Evolutionary conservation across 2,113 vertebrate species (phyloP), one percentile per base, ranked within the genome.

Genomic region (Myocastor coypus): DNA sequence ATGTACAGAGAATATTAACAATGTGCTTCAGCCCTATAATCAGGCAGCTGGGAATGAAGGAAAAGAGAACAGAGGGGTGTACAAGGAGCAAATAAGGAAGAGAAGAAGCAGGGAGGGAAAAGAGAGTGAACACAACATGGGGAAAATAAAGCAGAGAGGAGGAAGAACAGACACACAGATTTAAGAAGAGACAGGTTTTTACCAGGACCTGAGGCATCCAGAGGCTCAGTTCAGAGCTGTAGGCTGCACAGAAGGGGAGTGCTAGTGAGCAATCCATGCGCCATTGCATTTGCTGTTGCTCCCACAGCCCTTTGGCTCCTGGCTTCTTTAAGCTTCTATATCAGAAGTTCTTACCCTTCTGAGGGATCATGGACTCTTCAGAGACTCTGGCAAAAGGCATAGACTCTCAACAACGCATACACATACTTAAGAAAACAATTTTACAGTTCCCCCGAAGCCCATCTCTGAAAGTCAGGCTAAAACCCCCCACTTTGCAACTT

Each of bases 341-440:
- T 73, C 17, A 78, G 86, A 88, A 92, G 68, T 90, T 94, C 64
- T 94, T 91, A 89, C 96, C 55, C 20, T 93, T 87, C 42, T n/a
- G 86, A 37, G 28, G 13, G 19, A 19, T 71, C 91, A 84, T 87
- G 42, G 82, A 66, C 61, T 52, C 69, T 86, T 94, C 64, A 94
- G 93, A 95, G n/a, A 81, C 91, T 85, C 64, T 86, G 40, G 95
- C 32, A n/a, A 95, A 85, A 83, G 32, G 57, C 92, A n/a, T 81
- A 42, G 66, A 85, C 26, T 69, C 42, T 87, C 24, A 90, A 84
- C 71, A 91, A 83, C 26, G 16, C n/a, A 69, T 7, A 50, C 57
- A 32, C 11, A 50, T 20, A 68, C 30, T 71, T 95, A 78, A 16
- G 83, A 37, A 87, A 50, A 69, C 40, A 30, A 83, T 57, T 87